Percentiles rank a stretch among this genome's conserved stretches.
These are phyloP conservation scores for Trididemnum miniatum DNA, from an alignment of 23 tunicate genomes.

Conservation along the genomic window DNA sequence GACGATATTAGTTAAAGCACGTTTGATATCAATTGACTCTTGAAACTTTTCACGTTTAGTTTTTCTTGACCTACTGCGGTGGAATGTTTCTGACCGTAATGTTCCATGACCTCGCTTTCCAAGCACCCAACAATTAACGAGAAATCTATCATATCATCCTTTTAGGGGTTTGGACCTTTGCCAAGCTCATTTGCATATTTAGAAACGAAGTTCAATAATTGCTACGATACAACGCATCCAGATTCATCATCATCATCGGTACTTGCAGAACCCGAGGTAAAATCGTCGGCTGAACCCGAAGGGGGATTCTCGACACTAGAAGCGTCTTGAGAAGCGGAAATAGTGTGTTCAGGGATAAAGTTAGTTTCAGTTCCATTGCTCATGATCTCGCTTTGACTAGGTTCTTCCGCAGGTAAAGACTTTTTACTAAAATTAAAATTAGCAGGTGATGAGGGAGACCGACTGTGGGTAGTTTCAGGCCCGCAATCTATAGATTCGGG, in stretches of 20 bases:
- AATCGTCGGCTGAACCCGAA: background rate
- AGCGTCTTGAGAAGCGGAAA: too few species aligned
- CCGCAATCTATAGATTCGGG: background rate
- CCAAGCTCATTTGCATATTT: too few species aligned
- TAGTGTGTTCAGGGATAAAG: too few species aligned
- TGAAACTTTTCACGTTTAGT: background rate
- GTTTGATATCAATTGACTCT: background rate
- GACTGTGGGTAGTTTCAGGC: conserved; percentile 14
- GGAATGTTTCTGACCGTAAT: too few species aligned
- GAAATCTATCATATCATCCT: too few species aligned
- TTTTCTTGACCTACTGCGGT: background rate
- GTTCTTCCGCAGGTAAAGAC: too few species aligned
- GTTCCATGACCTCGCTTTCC: too few species aligned
- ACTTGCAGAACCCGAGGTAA: background rate
- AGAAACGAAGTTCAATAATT: background rate
- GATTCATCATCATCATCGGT: conserved; percentile 7
- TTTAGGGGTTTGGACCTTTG: too few species aligned
- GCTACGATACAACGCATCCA: background rate
- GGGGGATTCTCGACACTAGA: too few species aligned
- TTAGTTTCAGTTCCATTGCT: too few species aligned
- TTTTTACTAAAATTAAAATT: conserved; percentile 20
- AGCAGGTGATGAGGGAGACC: conserved; percentile 64
- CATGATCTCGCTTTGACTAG: too few species aligned
- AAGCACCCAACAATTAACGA: too few species aligned
- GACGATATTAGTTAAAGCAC: background rate